Evolutionary conservation across 2,797 vertebrate genomes (phyloP).

Genomic region (Threskiornis aethiopicus): DNA sequence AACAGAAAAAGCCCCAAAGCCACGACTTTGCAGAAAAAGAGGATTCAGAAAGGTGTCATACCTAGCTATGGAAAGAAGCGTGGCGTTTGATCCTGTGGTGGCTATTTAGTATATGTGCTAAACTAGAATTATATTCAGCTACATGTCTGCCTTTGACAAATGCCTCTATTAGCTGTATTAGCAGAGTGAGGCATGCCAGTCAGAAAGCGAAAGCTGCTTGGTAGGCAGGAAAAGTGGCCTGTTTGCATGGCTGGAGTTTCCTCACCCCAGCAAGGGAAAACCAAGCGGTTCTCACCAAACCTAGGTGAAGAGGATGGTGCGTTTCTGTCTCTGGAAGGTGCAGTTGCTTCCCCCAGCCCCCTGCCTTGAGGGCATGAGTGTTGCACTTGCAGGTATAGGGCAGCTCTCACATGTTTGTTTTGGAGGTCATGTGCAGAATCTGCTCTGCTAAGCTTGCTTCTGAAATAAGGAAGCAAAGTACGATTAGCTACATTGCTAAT

Average conservation of each 20-base stretch:
- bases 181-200: neutral
- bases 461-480: neutral
- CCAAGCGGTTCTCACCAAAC: neutral
- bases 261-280: neutral
- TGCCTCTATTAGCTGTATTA: neutral
- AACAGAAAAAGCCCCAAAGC: neutral
- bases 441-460: neutral
- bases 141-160: neutral
- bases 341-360: neutral
- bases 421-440: neutral
- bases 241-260: neutral
- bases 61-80: neutral
- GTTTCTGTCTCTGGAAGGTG: neutral
- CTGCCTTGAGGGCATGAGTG: neutral
- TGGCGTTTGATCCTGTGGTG: neutral
- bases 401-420: neutral
- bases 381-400: neutral
- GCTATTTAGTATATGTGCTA: neutral
- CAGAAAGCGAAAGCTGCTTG: neutral
- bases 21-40: neutral
- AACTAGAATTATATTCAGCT: neutral
- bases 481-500: neutral
- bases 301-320: neutral
- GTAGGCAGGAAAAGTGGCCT: neutral
- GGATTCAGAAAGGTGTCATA: neutral